phyloP scores from a whole-genome alignment of 2,888 invertebrate species.

The Nephrotoma guestfalica region DNA sequence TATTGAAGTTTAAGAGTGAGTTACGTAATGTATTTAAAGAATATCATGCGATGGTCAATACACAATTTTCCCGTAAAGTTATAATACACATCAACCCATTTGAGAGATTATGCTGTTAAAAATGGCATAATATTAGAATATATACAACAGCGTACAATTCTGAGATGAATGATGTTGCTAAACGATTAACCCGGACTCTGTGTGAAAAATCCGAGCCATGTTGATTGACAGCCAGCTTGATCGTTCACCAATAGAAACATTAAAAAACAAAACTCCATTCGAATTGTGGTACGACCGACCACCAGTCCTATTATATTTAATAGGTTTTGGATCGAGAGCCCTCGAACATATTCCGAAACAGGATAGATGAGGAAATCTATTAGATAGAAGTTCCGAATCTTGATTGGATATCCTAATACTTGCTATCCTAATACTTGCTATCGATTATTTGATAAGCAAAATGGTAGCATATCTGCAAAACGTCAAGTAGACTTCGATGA shows the following conservation, averaged over 20 bases:
- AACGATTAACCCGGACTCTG: neutral
- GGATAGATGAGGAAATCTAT: conserved; percentile 10
- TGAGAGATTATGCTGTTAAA: too few species aligned
- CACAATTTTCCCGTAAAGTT: too few species aligned
- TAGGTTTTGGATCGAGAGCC: too few species aligned
- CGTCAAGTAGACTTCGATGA: conserved; percentile 6
- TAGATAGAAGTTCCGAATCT: neutral
- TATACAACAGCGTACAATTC: too few species aligned
- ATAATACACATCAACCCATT: too few species aligned
- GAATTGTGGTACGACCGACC: too few species aligned
- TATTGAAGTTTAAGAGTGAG: neutral
- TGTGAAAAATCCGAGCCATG: neutral
- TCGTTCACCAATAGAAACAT: too few species aligned
- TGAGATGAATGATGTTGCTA: neutral
- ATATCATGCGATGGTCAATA: neutral
- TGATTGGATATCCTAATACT: too few species aligned
- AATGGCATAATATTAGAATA: too few species aligned
- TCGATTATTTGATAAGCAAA: neutral
- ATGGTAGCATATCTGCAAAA: neutral
- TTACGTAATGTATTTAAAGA: neutral
- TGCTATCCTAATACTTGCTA: neutral
- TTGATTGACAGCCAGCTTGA: neutral
- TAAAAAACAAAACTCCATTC: too few species aligned
- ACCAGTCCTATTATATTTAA: too few species aligned
- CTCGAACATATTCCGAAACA: neutral